Conservation (phyloP, 2,113 vertebrate species). For the Oenanthe oenanthe region DNA sequence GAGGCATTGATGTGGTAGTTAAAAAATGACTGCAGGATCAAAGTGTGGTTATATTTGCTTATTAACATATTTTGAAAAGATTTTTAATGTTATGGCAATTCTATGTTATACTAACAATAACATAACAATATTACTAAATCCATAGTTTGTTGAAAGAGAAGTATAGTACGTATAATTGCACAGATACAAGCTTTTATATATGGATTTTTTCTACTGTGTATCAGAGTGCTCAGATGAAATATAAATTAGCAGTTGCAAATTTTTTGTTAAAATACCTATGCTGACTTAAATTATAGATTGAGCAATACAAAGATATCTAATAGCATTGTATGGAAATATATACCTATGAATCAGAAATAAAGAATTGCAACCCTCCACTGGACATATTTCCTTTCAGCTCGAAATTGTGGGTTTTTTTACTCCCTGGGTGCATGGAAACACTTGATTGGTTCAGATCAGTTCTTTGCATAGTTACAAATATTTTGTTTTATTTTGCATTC, state of each 20-base stretch:
- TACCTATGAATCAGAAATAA: slow-evolving; percentile 73
- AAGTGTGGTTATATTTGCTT: slow-evolving; percentile 24
- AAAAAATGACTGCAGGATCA: neutral
- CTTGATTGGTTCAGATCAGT: neutral
- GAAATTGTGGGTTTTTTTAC: neutral
- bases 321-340: slow-evolving; percentile 32
- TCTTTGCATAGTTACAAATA: neutral
- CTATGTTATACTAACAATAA: neutral
- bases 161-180: slow-evolving; percentile 47
- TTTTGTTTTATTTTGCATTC: neutral
- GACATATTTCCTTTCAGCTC: neutral
- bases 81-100: slow-evolving; percentile 44
- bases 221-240: slow-evolving; percentile 60
- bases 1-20: neutral
- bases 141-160: slow-evolving; percentile 62
- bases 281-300: slow-evolving; percentile 52
- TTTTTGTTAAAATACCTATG: slow-evolving; percentile 58
- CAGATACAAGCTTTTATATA: slow-evolving; percentile 74
- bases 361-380: slow-evolving; percentile 38
- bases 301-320: slow-evolving; percentile 69
- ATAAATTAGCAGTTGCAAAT: slow-evolving; percentile 40
- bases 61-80: slow-evolving; percentile 27
- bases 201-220: slow-evolving; percentile 68
- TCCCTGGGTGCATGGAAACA: neutral
- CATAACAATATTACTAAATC: slow-evolving; percentile 29